Base-by-base conservation (phyloP, 37 sponge, comb jelly and placozoan species). In the Crambe crambe region DNA sequence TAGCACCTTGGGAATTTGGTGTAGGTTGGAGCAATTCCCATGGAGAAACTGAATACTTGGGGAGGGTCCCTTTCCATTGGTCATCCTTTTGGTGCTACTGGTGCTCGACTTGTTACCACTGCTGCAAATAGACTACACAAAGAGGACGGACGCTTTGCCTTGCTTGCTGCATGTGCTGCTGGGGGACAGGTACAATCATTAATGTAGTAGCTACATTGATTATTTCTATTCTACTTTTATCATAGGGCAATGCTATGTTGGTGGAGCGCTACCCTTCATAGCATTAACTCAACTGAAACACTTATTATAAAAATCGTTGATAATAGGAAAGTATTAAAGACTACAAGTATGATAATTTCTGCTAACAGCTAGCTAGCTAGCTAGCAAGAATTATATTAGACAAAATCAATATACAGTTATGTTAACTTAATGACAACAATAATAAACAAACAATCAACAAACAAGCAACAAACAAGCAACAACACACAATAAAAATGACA, bases 21-120 rank as follows among this genome's bases (percentile, higher is more conserved):
- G 31, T 58, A 97, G 98, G 82, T 98, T 29, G 99, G 99, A 21
- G 17, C 22, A 0, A 54, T 96, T 21, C 97, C 94, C 1, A 62
- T 96, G 57, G 99, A 98, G 36, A 98, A 94, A 73, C 74, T 98
- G 51, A 98, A 98, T 77, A 79, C 86, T 0, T 98, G 99, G 99
- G 99, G 99, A 36, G 99, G 99, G 0, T 96, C 97, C 21, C 86
- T 98, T 12, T 96, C 97, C 42, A 91, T 98, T 74, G 99, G 99
- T 17, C 99, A 98, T 77, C 99, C 99, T 17, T 98, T 98, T 84
- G 99, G 99, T 18, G 99, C 99, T 38, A 98, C 99, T 29, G 99
- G 99, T 25, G 83, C 75, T 42, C 78, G 99, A 0, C 87, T 98
- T 38, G 90, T 93, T 18, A 96, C 94, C 37, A 93, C 89, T n/a